phyloP scores from a whole-genome alignment of 1,140 invertebrate genomes.

The Lepidurus arcticus region DNA sequence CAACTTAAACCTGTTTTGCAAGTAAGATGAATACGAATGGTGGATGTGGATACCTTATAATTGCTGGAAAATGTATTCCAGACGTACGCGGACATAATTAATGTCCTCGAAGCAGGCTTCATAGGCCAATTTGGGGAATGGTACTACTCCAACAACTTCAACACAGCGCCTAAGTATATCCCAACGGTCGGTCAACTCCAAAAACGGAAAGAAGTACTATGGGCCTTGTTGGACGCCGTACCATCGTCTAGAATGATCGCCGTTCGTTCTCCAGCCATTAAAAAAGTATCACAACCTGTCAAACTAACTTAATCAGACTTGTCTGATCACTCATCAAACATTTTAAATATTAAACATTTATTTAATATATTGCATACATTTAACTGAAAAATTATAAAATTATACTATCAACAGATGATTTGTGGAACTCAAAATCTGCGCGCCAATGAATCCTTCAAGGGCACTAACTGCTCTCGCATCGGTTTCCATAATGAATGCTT shows the following conservation, averaged over 20 bases:
- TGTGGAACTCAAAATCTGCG: not conserved
- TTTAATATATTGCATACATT: too few relatives aligned
- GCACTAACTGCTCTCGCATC: not conserved
- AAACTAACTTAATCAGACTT: not conserved
- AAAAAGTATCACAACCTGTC: conserved; percentile 17
- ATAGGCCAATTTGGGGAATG: conserved; percentile 29
- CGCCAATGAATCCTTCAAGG: not conserved
- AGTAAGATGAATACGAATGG: not conserved
- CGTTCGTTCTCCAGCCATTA: not conserved
- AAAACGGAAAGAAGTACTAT: conserved; percentile 15
- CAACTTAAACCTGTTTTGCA: conserved; percentile 23
- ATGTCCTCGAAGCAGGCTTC: conserved; percentile 28
- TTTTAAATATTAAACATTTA: too few relatives aligned
- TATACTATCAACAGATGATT: conserved; percentile 6
- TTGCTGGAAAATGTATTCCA: not conserved
- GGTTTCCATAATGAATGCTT: conserved; percentile 34
- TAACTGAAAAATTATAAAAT: too few relatives aligned
- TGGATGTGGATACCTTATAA: not conserved
- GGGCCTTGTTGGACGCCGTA: conserved; percentile 29
- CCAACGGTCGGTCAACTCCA: not conserved
- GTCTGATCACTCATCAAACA: too few relatives aligned
- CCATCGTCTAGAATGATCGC: conserved; percentile 24
- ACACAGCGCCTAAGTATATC: not conserved
- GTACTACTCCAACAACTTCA: conserved; percentile 32
- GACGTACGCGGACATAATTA: conserved; percentile 24